Evolutionary conservation across 2,888 invertebrate species (phyloP), one percentile per base, ranked within the genome.

Genomic region (Melanostoma mellinum): DNA sequence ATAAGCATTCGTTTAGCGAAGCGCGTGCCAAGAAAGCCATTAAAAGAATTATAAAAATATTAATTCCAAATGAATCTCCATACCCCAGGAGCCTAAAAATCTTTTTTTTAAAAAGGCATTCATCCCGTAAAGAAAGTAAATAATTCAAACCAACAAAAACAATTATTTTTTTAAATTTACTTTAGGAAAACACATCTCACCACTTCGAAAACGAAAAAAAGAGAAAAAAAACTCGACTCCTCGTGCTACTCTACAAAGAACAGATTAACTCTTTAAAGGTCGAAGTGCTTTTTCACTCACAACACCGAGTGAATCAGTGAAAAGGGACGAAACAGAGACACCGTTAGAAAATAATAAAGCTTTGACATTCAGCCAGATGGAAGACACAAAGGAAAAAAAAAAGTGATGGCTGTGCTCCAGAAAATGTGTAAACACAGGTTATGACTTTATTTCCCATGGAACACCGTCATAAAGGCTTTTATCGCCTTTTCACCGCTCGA

Each of bases 381-480:
- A 46, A 20, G 20, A 1, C 6, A 20, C 6, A 46, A 61, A n/a
- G n/a, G n/a, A n/a, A n/a, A n/a, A 35, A 61, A 9, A 20, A 10
- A 33, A 32, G 35, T 35, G n/a, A 61, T 42, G 6, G 44, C 20
- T 44, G 42, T 9, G 4, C 4, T 6, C n/a, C 5, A n/a, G 36
- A 61, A 48, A 46, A 61, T 20, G 48, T 61, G 61, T 61, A 36
- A 61, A 61, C 61, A 61, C 46, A 61, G 61, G 48, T 61, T 61
- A 61, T 61, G 61, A 61, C 61, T 46, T 48, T 9, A 61, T 61
- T 61, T 48, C 8, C 36, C 36, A 9, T 35, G 9, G 9, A 61
- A 42, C 42, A 42, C 20, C 48, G 3, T 48, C 61, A 61, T 61
- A 61, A 61, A 61, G 36, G 36, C 35, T 48, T 61, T 61, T 61